phyloP scores from a whole-genome alignment of 2,888 invertebrate species.

The Leucoptera coffeella region DNA sequence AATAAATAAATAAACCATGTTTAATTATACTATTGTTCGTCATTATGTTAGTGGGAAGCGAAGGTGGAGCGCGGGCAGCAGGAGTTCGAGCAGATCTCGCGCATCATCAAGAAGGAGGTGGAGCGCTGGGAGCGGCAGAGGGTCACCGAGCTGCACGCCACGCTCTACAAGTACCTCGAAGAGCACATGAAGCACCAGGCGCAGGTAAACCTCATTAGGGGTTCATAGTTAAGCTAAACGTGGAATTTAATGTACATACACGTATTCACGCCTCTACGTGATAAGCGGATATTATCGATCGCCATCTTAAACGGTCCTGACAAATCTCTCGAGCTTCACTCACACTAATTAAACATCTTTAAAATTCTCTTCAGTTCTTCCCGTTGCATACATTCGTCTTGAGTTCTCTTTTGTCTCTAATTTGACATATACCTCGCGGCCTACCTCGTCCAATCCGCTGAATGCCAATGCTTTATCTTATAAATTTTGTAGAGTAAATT shows the following conservation, averaged over 20 bases:
- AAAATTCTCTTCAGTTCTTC: no score
- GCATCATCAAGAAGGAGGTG: slow-evolving; percentile 90
- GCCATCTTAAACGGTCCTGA: no score
- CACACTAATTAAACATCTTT: no score
- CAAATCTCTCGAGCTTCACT: no score
- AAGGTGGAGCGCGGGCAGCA: slow-evolving; percentile 96
- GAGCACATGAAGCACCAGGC: slow-evolving; percentile 92
- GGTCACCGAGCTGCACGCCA: slow-evolving; percentile 83
- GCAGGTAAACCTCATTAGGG: slow-evolving; percentile 60
- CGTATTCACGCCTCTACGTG: background rate
- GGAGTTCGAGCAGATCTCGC: slow-evolving; percentile 92
- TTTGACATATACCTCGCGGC: no score
- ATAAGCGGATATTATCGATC: no score
- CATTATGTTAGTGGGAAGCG: slow-evolving; percentile 71
- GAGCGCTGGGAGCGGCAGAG: slow-evolving; percentile 86
- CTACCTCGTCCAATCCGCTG: no score
- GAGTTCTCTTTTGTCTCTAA: no score
- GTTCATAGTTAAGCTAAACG: slow-evolving; percentile 2
- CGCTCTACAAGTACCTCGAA: slow-evolving; percentile 87
- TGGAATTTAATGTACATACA: background rate
- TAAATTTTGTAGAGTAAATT: no score
- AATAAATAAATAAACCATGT: no score
- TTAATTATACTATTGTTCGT: background rate
- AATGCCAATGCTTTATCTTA: no score
- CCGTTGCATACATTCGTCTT: no score